These are phyloP conservation scores for Hemibagrus wyckioides DNA, from an alignment of 2,113 vertebrate genomes.

Conservation along the genomic window DNA sequence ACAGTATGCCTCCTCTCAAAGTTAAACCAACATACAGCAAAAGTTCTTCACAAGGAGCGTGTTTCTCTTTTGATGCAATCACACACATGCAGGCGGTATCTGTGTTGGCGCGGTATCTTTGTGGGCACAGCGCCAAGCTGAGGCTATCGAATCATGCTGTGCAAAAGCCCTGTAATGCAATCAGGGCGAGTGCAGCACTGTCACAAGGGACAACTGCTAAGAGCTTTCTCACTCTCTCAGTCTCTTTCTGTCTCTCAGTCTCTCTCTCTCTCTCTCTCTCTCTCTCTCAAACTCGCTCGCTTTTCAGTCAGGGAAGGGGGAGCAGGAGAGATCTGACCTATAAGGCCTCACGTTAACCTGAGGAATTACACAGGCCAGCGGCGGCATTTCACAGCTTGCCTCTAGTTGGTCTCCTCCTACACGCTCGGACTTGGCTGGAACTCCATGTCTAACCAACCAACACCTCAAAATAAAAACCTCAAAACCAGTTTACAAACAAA, in stretches of 20 bases:
- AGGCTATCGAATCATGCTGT: conserved; percentile 78
- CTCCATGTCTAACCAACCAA: not conserved
- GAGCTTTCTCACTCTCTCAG: conserved; percentile 1
- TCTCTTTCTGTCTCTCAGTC: not conserved
- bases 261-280: not conserved
- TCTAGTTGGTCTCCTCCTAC: conserved; percentile 56
- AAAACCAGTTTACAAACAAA: not conserved
- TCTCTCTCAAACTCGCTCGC: not conserved
- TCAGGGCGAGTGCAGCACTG: conserved; percentile 61
- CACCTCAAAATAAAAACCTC: not conserved
- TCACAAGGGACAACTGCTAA: conserved; percentile 57
- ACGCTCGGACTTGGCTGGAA: not conserved
- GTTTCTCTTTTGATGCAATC: conserved; percentile 12
- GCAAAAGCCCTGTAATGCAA: conserved; percentile 72
- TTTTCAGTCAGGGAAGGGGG: not conserved
- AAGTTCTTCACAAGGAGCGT: conserved; percentile 47
- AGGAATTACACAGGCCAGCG: conserved; percentile 69
- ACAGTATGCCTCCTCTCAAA: not conserved
- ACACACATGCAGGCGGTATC: conserved; percentile 18
- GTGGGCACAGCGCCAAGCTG: conserved; percentile 76
- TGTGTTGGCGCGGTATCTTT: conserved; percentile 36
- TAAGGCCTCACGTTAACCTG: conserved; percentile 67
- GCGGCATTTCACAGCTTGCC: conserved; percentile 72
- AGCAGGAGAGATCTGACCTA: conserved; percentile 12
- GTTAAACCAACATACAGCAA: not conserved